phyloP scores from a whole-genome alignment of 2,113 vertebrate species.

The Baryphthengus martii region DNA sequence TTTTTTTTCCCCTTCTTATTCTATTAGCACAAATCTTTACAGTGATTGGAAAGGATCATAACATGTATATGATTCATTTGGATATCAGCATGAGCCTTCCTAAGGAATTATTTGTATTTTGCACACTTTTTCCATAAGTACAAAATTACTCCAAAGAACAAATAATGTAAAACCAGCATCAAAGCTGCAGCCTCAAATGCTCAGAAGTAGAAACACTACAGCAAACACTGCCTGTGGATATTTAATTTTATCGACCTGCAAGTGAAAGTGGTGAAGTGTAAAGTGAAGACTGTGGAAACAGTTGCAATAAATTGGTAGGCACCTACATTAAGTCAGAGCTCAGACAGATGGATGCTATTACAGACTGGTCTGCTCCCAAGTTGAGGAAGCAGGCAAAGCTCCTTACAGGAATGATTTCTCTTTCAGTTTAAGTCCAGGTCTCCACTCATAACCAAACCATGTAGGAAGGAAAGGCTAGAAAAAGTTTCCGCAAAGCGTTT shows the following conservation, averaged over 20 bases:
- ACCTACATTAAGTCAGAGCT: neutral
- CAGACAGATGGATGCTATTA: neutral
- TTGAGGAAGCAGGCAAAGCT: neutral
- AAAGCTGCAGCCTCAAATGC: neutral
- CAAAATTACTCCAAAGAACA: neutral
- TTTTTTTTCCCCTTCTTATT: too few species aligned
- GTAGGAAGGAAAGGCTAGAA: neutral
- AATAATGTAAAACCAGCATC: neutral
- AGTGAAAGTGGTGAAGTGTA: neutral
- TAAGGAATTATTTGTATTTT: neutral
- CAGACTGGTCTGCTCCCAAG: neutral
- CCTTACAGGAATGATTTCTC: neutral
- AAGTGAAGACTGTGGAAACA: neutral
- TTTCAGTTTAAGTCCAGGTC: neutral
- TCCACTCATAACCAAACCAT: neutral
- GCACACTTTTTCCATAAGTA: neutral
- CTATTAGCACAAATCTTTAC: neutral
- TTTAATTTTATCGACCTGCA: neutral
- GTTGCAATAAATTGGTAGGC: neutral
- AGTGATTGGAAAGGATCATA: neutral
- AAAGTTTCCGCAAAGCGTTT: neutral
- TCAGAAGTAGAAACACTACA: neutral
- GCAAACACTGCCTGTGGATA: neutral
- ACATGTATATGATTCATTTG: neutral
- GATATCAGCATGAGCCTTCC: neutral